Evolutionary conservation across 92 coral and sea anemone genomes (phyloP), one percentile per base, ranked within the genome.

Genomic region (Porites cylindrica): DNA sequence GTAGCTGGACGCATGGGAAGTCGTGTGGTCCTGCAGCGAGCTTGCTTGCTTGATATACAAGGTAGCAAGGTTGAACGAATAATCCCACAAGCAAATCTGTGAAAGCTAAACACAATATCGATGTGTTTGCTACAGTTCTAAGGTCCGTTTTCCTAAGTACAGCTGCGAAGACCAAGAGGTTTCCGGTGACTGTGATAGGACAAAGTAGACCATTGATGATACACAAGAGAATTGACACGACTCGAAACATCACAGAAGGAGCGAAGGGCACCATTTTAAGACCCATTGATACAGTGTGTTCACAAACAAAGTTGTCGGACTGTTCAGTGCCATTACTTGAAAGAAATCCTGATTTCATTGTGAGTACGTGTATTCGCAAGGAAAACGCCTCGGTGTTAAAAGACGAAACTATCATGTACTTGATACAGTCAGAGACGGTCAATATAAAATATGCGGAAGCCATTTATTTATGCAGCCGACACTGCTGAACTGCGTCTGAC

Each of bases 1-100:
- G 93, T 7, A 94, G 86, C 17, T 89, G 88, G 6, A n/a, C 70
- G 77, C 97, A 94, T 9, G 91, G 91, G 66, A 94, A 94, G 29
- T 51, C 58, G 59, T 50, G 65, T 12, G 69, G 68, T 10, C 8
- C 16, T 12, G 87, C 43, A 17, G 53, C 72, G 8, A 92, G 68
- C 86, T 94, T 94, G 81, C 95, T 92, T 50, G 80, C 87, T 60
- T 94, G 97, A 74, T 86, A 94, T 62, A 92, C 88, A 24, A 94
- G 75, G 79, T 91, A 92, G 18, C 93, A 89, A 10, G 97, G 95
- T 23, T 94, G 95, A 17, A 91, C 97, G 47, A 94, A 59, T 3
- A 70, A 24, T 5, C 92, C 97, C 2, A 94, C 95, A 54, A 90
- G 16, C 38, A 92, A 82, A 77, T 94, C 97, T 4, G 97, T 92